phyloP scores from a whole-genome alignment of 2,113 vertebrate species.

The Plectropomus leopardus region DNA sequence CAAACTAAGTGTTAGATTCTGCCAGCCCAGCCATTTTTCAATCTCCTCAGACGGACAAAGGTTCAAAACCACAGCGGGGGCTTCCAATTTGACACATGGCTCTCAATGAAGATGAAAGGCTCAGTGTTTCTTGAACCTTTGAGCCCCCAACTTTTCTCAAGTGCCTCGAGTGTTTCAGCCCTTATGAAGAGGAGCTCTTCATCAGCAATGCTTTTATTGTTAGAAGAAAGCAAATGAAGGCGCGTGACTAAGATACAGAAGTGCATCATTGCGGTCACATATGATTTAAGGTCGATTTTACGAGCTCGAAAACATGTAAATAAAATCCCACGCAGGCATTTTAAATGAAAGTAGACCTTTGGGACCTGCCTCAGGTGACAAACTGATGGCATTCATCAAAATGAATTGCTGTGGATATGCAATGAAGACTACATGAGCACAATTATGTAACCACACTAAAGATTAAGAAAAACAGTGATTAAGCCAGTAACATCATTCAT shows the following conservation, averaged over 20 bases:
- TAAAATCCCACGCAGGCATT: neutral
- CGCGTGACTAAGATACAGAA: neutral
- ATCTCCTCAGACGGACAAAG: conserved; percentile 36
- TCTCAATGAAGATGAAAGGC: conserved; percentile 57
- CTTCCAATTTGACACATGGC: conserved; percentile 44
- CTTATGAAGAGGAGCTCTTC: conserved; percentile 29
- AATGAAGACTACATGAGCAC: neutral
- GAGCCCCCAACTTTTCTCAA: conserved; percentile 42
- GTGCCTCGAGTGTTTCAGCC: conserved; percentile 27
- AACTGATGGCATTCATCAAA: neutral
- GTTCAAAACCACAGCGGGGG: conserved; percentile 44
- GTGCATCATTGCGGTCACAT: neutral
- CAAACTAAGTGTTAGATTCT: conserved; percentile 39
- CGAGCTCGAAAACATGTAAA: neutral
- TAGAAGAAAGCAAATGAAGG: conserved; percentile 33
- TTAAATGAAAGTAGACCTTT: conserved; percentile 8
- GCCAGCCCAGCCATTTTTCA: conserved; percentile 31
- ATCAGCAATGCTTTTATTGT: conserved; percentile 36
- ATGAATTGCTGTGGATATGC: neutral
- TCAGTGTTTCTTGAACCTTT: conserved; percentile 39
- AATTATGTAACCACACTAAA: conserved; percentile 4
- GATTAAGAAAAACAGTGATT: conserved; percentile 47
- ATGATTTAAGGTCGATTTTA: neutral
- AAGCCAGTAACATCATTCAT: conserved; percentile 23
- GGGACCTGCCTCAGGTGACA: conserved; percentile 22